These are phyloP conservation scores for Drosophila demipolita DNA, from an alignment of 2,888 invertebrate species.

Conservation along the genomic window DNA sequence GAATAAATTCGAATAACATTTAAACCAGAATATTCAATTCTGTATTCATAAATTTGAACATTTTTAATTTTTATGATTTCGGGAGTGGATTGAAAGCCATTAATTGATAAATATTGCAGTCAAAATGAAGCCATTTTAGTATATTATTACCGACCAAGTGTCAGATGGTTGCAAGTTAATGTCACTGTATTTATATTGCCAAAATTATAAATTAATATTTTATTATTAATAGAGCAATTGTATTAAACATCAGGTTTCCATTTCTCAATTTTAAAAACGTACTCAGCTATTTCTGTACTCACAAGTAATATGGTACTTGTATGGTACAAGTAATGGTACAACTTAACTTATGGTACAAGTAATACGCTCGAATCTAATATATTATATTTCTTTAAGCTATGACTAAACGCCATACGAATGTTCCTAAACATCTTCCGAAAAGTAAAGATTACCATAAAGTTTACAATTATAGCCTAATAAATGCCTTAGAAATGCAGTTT, in stretches of 20 bases:
- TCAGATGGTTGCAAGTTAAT: slow-evolving; percentile 23
- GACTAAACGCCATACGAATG: not conserved
- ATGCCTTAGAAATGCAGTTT: slow-evolving; percentile 38
- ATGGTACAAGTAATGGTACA: no score
- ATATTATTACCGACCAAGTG: slow-evolving; percentile 61
- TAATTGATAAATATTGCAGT: slow-evolving; percentile 69
- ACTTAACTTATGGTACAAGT: no score
- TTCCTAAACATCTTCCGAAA: slow-evolving; percentile 87
- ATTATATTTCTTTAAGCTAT: slow-evolving; percentile 60
- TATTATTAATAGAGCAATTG: slow-evolving; percentile 87
- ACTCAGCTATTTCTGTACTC: slow-evolving; percentile 70
- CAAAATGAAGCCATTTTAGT: slow-evolving; percentile 72
- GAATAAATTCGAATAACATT: not conserved
- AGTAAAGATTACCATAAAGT: slow-evolving; percentile 90
- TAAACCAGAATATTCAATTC: not conserved
- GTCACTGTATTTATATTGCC: not conserved
- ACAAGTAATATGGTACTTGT: slow-evolving; percentile 44
- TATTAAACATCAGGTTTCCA: slow-evolving; percentile 85
- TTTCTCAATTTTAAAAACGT: fast-evolving
- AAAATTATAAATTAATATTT: slow-evolving; percentile 8
- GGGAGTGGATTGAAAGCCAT: slow-evolving; percentile 54
- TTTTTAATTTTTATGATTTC: not conserved
- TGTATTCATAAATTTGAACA: slow-evolving; percentile 8
- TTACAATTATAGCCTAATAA: slow-evolving; percentile 90
- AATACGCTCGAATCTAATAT: slow-evolving; percentile 73